Evolutionary conservation across 53 echinoderm and acorn worm genomes (phyloP).

Genomic region (Arbacia lixula): DNA sequence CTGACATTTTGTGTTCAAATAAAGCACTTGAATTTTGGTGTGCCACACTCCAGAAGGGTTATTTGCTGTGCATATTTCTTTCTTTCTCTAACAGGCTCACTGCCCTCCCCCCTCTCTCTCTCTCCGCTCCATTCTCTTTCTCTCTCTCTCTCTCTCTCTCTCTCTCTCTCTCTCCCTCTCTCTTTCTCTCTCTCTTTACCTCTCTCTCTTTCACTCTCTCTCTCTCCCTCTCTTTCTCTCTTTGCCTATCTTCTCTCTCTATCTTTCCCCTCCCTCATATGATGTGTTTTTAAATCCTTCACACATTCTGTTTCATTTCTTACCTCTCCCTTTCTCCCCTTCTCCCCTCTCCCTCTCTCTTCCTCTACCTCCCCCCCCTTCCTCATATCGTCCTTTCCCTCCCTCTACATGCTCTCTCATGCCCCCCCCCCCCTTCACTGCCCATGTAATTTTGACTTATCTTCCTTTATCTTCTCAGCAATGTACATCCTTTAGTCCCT

Average conservation of each 20-base stretch:
- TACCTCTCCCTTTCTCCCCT: not conserved
- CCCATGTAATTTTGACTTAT: not conserved
- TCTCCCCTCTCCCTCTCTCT: not conserved
- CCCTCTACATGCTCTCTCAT: not conserved
- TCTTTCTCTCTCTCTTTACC: not conserved
- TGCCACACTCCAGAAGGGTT: too few relatives aligned
- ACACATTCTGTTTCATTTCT: too few relatives aligned
- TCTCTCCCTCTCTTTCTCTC: not conserved
- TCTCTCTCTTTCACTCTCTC: not conserved
- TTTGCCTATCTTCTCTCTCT: too few relatives aligned
- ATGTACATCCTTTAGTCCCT: too few relatives aligned
- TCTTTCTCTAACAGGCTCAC: not conserved
- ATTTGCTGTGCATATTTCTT: constrained; percentile 17
- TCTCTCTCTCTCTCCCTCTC: not conserved
- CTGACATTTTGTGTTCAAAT: constrained; percentile 33
- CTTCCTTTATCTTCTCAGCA: too few relatives aligned
- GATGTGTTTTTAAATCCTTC: too few relatives aligned
- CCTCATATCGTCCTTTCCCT: not conserved
- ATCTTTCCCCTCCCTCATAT: too few relatives aligned
- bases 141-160: not conserved
- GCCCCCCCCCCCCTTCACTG: not conserved
- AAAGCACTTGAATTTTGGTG: constrained; percentile 22
- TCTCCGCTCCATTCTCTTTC: not conserved
- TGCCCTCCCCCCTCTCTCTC: not conserved
- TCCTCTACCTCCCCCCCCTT: not conserved